Evolutionary conservation across 2,797 vertebrate species (phyloP).

Genomic region (Synaphobranchus kaupii): DNA sequence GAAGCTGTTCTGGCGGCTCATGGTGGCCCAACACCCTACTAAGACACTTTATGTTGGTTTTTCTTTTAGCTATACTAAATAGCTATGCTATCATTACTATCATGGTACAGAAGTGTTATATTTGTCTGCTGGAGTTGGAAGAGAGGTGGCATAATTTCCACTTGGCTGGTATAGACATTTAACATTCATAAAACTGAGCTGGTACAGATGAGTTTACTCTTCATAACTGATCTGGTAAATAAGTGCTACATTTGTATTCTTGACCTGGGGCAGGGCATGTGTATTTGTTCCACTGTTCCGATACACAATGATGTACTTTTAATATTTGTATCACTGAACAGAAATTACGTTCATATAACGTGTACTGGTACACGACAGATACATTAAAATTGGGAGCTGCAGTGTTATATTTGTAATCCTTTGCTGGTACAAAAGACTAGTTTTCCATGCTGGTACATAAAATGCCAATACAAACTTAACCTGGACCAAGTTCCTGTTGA

Average conservation of each 20-base stretch:
- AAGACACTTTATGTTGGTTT: too few relatives aligned
- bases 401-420: background rate
- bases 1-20: too few relatives aligned
- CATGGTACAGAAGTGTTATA: background rate
- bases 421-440: background rate
- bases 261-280: background rate
- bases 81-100: background rate
- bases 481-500: background rate
- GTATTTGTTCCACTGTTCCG: background rate
- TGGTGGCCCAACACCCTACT: too few relatives aligned
- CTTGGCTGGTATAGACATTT: background rate
- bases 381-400: background rate
- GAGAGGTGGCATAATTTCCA: background rate
- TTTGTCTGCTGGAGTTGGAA: background rate
- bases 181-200: background rate
- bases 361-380: background rate
- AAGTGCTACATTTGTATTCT: background rate
- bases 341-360: background rate
- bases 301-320: background rate
- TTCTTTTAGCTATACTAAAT: background rate
- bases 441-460: background rate
- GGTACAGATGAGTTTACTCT: background rate
- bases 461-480: background rate
- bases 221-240: background rate
- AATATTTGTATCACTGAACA: background rate